Evolutionary conservation across 1,140 invertebrate species (phyloP), one percentile per base, ranked within the genome.

Genomic region (Zaprionus capensis): DNA sequence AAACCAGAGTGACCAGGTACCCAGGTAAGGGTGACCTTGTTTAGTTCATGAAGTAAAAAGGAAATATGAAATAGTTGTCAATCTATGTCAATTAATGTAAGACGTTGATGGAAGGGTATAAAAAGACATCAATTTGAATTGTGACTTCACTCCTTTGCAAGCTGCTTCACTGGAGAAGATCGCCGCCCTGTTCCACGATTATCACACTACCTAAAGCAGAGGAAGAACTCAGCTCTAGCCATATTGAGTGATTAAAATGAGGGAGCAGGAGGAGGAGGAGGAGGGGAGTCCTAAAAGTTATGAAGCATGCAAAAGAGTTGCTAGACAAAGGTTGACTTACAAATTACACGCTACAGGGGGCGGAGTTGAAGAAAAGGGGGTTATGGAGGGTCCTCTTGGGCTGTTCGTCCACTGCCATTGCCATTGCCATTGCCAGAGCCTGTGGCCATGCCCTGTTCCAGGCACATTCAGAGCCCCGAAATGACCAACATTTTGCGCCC

Each of bases 401-500:
- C 31, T 11, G 31, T 34, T 11, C 31, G 31, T 34, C 9, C 31
- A 34, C 11, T 6, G 28, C 28, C 28, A 31, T 15, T 26, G n/a
- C 22, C 61, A 63, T 11, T 55, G 28, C 17, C 57, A 57, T 5
- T 63, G 61, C n/a, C 63, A 36, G 12, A 44, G 58, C 22, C 57
- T 1, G 38, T 28, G 31, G 51, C 38, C 46, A 73, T 70, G 58
- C 51, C 59, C 57, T 61, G 53, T 66, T 65, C 28, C 20, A 12
- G 9, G 34, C 44, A 49, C 58, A 61, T 62, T 62, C 24, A 22
- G 7, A 22, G 55, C 44, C 31, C 59, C 68, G 26, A 80, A 87
- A 87, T 83, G 83, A 72, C 80, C 83, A 83, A 76, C 83, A 88
- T 88, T 87, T 84, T 78, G 84, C 84, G 81, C 81, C 70, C 62